A percentile compares a stretch with the other conserved stretches of the same genome.
Conservation (phyloP, 2,888 invertebrate genomes). For the Platycheirus albimanus region DNA sequence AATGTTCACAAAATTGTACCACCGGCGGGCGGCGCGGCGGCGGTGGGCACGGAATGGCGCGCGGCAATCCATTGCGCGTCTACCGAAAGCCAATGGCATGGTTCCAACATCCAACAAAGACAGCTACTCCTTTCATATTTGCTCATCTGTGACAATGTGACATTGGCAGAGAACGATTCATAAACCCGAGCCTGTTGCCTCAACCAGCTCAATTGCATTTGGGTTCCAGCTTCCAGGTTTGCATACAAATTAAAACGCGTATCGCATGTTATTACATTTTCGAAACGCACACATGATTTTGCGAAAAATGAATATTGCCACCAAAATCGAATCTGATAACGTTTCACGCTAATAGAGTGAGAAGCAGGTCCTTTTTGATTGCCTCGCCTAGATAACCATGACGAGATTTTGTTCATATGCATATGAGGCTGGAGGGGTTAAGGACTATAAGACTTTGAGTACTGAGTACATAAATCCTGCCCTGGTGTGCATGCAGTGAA, state of each 20-base stretch:
- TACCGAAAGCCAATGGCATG: no score
- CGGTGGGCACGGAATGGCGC: no score
- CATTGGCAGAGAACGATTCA: slow-evolving; percentile 31
- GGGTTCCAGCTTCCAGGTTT: slow-evolving; percentile 40
- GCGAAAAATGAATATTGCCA: slow-evolving; percentile 8
- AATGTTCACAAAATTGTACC: slow-evolving; percentile 43
- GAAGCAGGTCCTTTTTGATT: slow-evolving; percentile 44
- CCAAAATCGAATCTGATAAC: slow-evolving; percentile 61
- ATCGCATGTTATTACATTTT: slow-evolving; percentile 60
- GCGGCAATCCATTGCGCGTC: no score
- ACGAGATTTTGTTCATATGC: slow-evolving; percentile 51
- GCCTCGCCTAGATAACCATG: slow-evolving; percentile 53
- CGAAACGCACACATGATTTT: slow-evolving; percentile 56
- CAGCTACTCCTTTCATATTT: slow-evolving; percentile 56
- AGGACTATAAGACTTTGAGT: slow-evolving; percentile 19
- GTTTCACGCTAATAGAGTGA: slow-evolving; percentile 40
- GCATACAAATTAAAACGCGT: slow-evolving; percentile 73
- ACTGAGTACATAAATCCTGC: slow-evolving; percentile 55
- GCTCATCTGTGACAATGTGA: slow-evolving; percentile 68
- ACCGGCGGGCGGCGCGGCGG: background rate
- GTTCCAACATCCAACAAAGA: no score
- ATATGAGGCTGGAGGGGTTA: slow-evolving; percentile 53
- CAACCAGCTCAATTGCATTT: slow-evolving; percentile 38
- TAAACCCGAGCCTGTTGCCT: slow-evolving; percentile 71
- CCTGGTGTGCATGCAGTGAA: slow-evolving; percentile 59